Evolutionary conservation across 1,140 invertebrate species (phyloP), one percentile per base, ranked within the genome.

Genomic region (Mycetomoellerius zeteki): DNA sequence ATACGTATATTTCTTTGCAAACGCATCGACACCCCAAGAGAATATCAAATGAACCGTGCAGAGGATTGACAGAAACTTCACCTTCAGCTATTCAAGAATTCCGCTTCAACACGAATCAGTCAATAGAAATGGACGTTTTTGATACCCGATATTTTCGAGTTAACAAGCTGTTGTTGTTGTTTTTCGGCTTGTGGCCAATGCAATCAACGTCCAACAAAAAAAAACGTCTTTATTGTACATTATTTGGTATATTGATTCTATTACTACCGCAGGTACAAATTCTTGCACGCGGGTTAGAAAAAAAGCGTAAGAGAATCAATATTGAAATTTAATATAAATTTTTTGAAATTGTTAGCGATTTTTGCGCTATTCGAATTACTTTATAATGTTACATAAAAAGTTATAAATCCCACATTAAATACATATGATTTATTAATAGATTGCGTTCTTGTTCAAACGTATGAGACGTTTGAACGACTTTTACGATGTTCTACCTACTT

Each of bases 121-220:
- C 7, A n/a, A n/a, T n/a, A 33, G 33, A 7, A 54, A 80, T 80
- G 64, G 77, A 80, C 16, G 16, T 14, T 47, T 80, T 69, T 80
- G 47, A 69, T 14, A 80, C 47, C 2, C 50, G n/a, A 54, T 80
- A 80, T 69, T 69, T 69, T 52, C 62, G 47, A 37, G 3, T 54
- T 24, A 80, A 80, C 77, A 80, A 33, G 10, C n/a, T 56, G 3
- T 24, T 80, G 21, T 47, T 80, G 5, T 69, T 27, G 1, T 14
- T 37, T 0, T 0, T 12, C 8, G 77, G 77, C 30, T 19, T 69
- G 8, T 80, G 77, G 77, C 77, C 77, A n/a, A n/a, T 0, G 14
- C 27, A 69, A 37, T 37, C 33, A 37, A 37, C 33, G 19, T 52
- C 27, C 10, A 54, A 24, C 2, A 54, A 24, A 19, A 69, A 6